Evolutionary conservation across 1,140 invertebrate species (phyloP).

Genomic region (Drosophila mauritiana): DNA sequence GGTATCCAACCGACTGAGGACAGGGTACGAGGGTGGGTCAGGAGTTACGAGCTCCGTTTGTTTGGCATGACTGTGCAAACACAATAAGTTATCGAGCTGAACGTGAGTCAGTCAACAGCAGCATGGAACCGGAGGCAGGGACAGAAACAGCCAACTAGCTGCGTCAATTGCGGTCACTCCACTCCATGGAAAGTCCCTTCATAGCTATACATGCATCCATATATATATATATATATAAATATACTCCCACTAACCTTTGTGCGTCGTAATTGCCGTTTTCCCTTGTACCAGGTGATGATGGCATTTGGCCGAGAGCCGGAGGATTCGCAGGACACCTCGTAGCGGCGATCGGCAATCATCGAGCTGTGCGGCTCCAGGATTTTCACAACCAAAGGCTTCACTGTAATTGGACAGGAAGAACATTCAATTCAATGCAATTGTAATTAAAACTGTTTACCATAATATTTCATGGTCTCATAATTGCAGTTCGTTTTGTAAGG

Average conservation of each 20-base stretch:
- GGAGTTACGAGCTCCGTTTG: constrained; percentile 67
- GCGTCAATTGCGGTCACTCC: constrained; percentile 76
- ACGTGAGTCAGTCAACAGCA: constrained; percentile 76
- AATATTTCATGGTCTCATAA: constrained; percentile 54
- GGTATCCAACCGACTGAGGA: background rate
- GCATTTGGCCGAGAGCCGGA: constrained; percentile 93
- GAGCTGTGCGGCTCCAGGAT: constrained; percentile 88
- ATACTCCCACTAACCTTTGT: constrained; percentile 87
- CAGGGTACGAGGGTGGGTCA: constrained; percentile 19
- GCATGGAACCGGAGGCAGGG: constrained; percentile 5
- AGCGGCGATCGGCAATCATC: constrained; percentile 90
- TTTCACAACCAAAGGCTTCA: constrained; percentile 91
- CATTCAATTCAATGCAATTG: constrained; percentile 58
- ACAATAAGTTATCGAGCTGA: constrained; percentile 82
- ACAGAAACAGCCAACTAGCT: constrained; percentile 15
- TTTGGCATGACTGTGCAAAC: constrained; percentile 80
- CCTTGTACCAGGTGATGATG: constrained; percentile 95
- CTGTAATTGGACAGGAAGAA: constrained; percentile 85
- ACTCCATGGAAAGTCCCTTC: constrained; percentile 7
- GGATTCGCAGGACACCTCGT: constrained; percentile 92
- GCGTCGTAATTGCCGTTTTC: constrained; percentile 90
- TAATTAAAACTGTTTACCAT: constrained; percentile 54
- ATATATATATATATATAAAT: background rate
- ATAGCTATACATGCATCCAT: background rate
- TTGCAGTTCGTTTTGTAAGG: constrained; percentile 40